Base-by-base conservation (phyloP, 35 echinoderm and acorn worm species). In the Apostichopus japonicus region DNA sequence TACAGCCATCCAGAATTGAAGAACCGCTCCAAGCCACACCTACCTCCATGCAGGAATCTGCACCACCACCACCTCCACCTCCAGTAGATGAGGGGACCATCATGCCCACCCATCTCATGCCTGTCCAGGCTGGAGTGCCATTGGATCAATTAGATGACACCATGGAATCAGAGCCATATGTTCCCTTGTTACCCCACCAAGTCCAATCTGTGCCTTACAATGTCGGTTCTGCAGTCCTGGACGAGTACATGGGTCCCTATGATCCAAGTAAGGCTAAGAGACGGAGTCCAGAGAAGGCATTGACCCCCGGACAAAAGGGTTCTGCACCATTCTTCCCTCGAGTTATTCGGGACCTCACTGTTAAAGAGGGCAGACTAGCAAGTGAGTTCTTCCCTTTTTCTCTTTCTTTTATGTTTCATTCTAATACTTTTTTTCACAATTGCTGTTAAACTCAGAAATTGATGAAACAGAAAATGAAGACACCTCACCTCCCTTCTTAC, bases 251-350 rank as follows among this genome's bases (percentile, higher is more conserved):
- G 63, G 73, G 78, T 21, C 93, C 77, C 24, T 24, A 16, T 52
- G 73, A 53, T 22, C 93, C 77, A 54, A 79, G 25, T 56, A 90
- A 80, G 84, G 44, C 24, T 80, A 84, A 55, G 71, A 86, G 72
- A 72, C 72, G 78, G 72, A 86, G 58, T 77, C 76, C 71, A 22
- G 25, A 93, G 78, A 56, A 84, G 33, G 52, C 23, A 24, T 25
- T 59, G 56, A 78, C 72, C 9, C 92, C 95, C 1, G 93, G 93
- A 58, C 86, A 92, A 55, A 55, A 73, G 27, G 84, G 94, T 67
- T 77, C 93, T 77, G 57, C 92, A 67, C 96, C 96, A 44, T 98
- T 95, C 90, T 98, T 98, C 90, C 93, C 96, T 23, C 79, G 94
- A 61, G 91, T 93, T 70, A 92, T 92, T 22, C 55, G 90, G 55